Evolutionary conservation across 2,113 vertebrate species (phyloP).

Genomic region (Egretta garzetta): DNA sequence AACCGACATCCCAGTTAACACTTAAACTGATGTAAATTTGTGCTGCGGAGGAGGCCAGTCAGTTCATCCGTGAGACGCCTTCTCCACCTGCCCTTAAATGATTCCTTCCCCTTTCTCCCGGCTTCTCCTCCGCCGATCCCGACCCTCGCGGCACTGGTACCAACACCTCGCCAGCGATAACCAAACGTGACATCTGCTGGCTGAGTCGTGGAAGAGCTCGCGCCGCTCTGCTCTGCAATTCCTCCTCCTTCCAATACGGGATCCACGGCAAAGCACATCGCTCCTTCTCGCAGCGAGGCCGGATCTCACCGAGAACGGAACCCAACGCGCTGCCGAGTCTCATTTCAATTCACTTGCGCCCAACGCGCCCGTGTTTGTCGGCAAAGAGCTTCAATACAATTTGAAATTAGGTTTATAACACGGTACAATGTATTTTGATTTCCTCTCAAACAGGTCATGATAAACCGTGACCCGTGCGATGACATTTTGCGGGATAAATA

Average conservation of each 20-base stretch:
- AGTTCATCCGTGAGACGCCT: neutral
- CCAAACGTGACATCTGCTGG: constrained; percentile 64
- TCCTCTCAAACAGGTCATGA: neutral
- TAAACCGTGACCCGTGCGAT: rapidly evolving
- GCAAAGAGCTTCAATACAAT: neutral
- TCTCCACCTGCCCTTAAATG: rapidly evolving
- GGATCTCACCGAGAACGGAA: rapidly evolving
- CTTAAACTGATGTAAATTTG: rapidly evolving
- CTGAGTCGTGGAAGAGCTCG: neutral
- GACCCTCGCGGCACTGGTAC: neutral
- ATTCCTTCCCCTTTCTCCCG: rapidly evolving
- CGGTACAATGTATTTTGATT: rapidly evolving
- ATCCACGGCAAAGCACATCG: rapidly evolving
- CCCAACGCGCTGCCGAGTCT: rapidly evolving
- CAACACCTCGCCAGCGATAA: neutral
- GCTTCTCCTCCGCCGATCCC: rapidly evolving
- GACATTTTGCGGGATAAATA: neutral
- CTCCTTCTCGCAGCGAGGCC: neutral
- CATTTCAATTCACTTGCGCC: neutral
- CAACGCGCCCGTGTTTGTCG: rapidly evolving
- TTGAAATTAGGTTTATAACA: neutral
- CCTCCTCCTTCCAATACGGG: neutral
- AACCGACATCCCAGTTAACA: neutral
- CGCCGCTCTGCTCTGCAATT: neutral
- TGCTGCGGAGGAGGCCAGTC: rapidly evolving